phyloP scores from a whole-genome alignment of 2,797 vertebrate genomes.

The Enoplosus armatus region DNA sequence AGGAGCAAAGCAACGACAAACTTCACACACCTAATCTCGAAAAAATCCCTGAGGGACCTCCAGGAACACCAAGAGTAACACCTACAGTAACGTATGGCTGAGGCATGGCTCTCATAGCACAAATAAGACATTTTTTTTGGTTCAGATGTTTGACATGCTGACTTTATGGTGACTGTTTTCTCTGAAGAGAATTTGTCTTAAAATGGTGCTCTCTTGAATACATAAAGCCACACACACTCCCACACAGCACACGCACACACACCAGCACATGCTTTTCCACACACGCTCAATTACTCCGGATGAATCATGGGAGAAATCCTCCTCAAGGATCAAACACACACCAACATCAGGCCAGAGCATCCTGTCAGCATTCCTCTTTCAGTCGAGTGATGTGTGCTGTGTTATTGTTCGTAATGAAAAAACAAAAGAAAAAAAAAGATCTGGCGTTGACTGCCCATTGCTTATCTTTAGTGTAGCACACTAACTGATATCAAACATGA shows the following conservation, averaged over 20 bases:
- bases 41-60: slow-evolving; percentile 49
- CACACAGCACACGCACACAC: slow-evolving; percentile 44
- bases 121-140: slow-evolving; percentile 62
- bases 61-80: slow-evolving; percentile 62
- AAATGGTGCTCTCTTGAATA: slow-evolving; percentile 86
- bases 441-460: slow-evolving; percentile 69
- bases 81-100: slow-evolving; percentile 57
- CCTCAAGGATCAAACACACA: slow-evolving; percentile 54
- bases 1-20: slow-evolving; percentile 64
- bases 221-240: slow-evolving; percentile 66
- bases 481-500: slow-evolving; percentile 66
- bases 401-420: slow-evolving; percentile 76
- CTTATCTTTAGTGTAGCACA: slow-evolving; percentile 75
- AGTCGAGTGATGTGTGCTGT: slow-evolving; percentile 79
- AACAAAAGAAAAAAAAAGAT: slow-evolving; percentile 56
- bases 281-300: slow-evolving; percentile 59
- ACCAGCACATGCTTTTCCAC: slow-evolving; percentile 55
- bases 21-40: slow-evolving; percentile 61
- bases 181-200: slow-evolving; percentile 80
- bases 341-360: slow-evolving; percentile 70
- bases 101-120: slow-evolving; percentile 68
- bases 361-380: slow-evolving; percentile 76
- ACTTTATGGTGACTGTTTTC: slow-evolving; percentile 75
- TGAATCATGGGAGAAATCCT: slow-evolving; percentile 64
- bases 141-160: slow-evolving; percentile 65